These are phyloP conservation scores for Lepidotrigona ventralis DNA, from an alignment of 1,140 invertebrate genomes.

Conservation along the genomic window DNA sequence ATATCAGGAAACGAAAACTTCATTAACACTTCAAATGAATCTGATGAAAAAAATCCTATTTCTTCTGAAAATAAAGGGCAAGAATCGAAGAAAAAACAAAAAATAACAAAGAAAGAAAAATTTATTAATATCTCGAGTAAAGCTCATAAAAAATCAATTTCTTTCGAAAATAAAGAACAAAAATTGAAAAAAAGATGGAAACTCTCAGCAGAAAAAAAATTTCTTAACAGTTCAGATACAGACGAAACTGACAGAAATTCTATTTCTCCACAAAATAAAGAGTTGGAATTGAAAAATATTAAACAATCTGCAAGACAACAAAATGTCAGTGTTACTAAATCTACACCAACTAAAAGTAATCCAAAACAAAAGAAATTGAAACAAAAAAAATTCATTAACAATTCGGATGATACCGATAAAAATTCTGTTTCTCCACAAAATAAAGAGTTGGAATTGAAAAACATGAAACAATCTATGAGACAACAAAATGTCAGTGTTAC, in stretches of 20 bases:
- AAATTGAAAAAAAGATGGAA: background rate
- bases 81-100: background rate
- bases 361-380: conserved; percentile 26
- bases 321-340: background rate
- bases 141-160: background rate
- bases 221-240: background rate
- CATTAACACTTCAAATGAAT: background rate
- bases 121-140: background rate
- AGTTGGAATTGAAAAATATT: background rate
- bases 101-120: background rate
- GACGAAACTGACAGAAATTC: background rate
- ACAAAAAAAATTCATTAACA: background rate
- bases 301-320: background rate
- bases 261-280: background rate
- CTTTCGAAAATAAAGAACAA: background rate
- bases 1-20: background rate
- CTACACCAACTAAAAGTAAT: background rate
- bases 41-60: background rate
- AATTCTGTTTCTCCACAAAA: background rate
- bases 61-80: background rate
- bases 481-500: background rate
- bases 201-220: background rate
- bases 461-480: background rate
- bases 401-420: background rate
- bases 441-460: background rate